Base-by-base conservation (phyloP, 2,797 vertebrate genomes). In the Melanogrammus aeglefinus region DNA sequence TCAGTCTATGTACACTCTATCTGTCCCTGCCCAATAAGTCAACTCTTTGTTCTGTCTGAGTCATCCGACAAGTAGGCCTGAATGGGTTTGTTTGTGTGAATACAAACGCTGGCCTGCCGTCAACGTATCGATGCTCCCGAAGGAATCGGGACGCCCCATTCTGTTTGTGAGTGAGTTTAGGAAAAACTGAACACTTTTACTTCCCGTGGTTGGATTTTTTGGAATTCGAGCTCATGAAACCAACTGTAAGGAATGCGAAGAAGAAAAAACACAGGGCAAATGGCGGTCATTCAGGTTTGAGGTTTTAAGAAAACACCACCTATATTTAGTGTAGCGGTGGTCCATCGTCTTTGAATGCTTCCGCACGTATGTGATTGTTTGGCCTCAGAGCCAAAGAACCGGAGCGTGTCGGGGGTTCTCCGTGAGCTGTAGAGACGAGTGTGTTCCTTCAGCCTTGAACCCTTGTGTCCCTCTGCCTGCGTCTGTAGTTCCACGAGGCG, bases 401-500 rank as follows among this genome's bases (percentile, higher is more conserved):
- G 8, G 1, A n/a, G 21, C 51, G 3, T 6, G 21, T 57, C 18
- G 51, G 51, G 7, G 7, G 57, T 63, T 63, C 57, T 16, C 57
- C 1, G 6, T 21, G 63, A 69, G 27, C n/a, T 13, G 70, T 18
- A 2, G 5, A 35, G 27, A 8, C 13, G 70, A 18, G 27, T 72
- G 27, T 31, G 31, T 72, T 35, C 12, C 29, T 35, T 31, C 33
- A 7, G 27, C 33, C 16, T 35, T 72, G 70, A 35, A 33, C 29
- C 70, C 31, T 33, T 33, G 33, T 39, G 24, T 24, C 1, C 13
- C 7, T 63, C 14, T 75, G 66, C 63, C 16, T 69, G 63, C 76
- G 29, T 75, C 14, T 70, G 87, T 69, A 99, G 98, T 99, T 99
- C 92, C 96, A 99, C 0, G 98, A 99, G 93, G 97, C 97, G 85